Evolutionary conservation across 2,888 invertebrate species (phyloP), one percentile per base, ranked within the genome.

Genomic region (Tetheella fluctuosa): DNA sequence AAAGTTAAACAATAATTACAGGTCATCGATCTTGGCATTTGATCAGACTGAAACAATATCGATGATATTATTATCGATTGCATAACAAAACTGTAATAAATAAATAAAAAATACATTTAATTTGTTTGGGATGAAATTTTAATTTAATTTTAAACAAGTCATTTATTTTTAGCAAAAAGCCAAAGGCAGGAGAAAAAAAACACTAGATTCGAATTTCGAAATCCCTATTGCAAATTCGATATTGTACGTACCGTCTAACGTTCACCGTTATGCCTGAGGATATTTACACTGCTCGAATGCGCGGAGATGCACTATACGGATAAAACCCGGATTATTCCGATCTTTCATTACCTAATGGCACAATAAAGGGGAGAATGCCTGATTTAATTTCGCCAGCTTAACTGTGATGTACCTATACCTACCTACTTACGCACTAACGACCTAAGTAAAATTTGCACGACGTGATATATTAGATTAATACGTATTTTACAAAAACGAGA

Each of bases 321-420:
- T 71, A 73, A 74, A 67, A 67, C 55, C 63, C 64, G 88, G 88
- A 89, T 89, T 89, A 89, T 79, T 71, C 68, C 80, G 80, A 87
- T 85, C 83, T 79, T 86, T 88, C 86, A 89, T 89, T 89, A 88
- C 78, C 78, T 87, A 89, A 83, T 84, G 80, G 84, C 57, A 62
- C 48, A 48, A 48, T 48, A 10, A 48, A 79, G 79, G 68, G 67
- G 67, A 64, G 20, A 20, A 48, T 59, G 61, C 67, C 63, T 64
- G 67, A 73, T 72, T 73, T 68, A 64, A 61, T 74, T 74, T 70
- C 68, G 64, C 58, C 67, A 70, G 67, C 54, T 68, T 59, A 64
- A 65, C 59, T 60, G 69, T 68, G 23, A 48, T 57, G n/a, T 57
- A 57, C 17, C 48, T 25, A 42, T 42, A 39, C 20, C 12, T 34